A percentile compares a stretch with the other conserved stretches of the same genome.
Evolutionary conservation across 2,797 vertebrate genomes (phyloP).

Genomic region (Harpagifer antarcticus): DNA sequence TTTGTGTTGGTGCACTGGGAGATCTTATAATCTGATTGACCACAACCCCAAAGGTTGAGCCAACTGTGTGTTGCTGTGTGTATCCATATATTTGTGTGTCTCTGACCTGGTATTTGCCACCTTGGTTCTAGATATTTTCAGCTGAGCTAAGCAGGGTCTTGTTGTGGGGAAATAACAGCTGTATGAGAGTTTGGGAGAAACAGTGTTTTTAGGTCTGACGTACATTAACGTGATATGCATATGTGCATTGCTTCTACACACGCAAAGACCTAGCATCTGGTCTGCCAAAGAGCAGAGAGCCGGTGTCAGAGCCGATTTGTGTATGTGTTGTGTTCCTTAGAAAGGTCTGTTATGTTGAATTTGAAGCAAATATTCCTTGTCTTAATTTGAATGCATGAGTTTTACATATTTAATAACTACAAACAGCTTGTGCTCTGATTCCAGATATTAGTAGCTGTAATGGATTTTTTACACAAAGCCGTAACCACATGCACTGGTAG

Average conservation of each 20-base stretch:
- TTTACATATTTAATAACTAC: not conserved
- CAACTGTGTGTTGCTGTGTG: constrained; percentile 14
- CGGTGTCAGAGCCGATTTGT: constrained; percentile 10
- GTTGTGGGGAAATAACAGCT: constrained; percentile 23
- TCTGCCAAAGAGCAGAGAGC: not conserved
- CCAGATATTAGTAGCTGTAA: not conserved
- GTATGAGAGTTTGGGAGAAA: constrained; percentile 22
- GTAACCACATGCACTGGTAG: constrained; percentile 10
- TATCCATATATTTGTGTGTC: constrained; percentile 3
- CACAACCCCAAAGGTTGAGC: constrained; percentile 48
- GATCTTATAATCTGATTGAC: constrained; percentile 78
- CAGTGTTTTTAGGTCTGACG: constrained; percentile 10
- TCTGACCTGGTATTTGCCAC: constrained; percentile 46
- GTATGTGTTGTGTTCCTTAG: constrained; percentile 15
- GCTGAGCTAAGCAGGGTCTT: constrained; percentile 11
- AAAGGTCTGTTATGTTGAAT: not conserved
- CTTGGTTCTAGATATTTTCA: constrained; percentile 31
- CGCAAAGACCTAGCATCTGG: not conserved
- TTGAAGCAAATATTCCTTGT: no score
- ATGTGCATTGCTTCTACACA: not conserved
- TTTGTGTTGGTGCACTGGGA: constrained; percentile 66
- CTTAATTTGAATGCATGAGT: no score
- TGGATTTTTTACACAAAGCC: not conserved
- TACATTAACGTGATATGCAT: not conserved
- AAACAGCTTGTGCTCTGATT: not conserved